A percentile compares a stretch with the other conserved stretches of the same genome.
phyloP scores from a whole-genome alignment of 1,140 invertebrate species.

The Metaphire vulgaris region DNA sequence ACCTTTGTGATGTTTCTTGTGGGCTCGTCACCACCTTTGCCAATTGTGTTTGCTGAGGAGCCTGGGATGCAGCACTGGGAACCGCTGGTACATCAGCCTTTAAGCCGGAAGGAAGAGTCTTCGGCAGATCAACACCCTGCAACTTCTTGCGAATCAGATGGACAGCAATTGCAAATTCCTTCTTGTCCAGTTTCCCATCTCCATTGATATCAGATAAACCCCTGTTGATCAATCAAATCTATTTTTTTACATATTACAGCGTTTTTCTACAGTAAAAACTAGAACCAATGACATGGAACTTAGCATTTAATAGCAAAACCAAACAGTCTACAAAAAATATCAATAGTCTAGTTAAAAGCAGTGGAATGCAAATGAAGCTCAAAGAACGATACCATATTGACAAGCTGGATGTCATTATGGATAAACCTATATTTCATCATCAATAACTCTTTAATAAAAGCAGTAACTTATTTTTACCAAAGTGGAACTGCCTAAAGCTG shows the following conservation, averaged over 20 bases:
- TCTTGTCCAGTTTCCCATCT: conserved; percentile 92
- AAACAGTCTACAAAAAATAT: neutral
- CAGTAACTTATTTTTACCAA: too few species aligned
- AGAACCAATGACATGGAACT: neutral
- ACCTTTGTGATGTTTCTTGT: neutral
- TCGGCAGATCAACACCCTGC: conserved; percentile 81
- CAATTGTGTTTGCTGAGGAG: too few species aligned
- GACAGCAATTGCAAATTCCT: conserved; percentile 95
- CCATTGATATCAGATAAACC: conserved; percentile 85
- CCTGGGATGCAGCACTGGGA: conserved; percentile 39
- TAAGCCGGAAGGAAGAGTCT: conserved; percentile 69
- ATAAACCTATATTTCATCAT: too few species aligned
- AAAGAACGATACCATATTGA: neutral
- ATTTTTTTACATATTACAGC: neutral
- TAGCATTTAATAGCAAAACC: neutral
- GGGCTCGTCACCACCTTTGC: neutral
- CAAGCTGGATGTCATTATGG: neutral
- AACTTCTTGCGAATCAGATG: conserved; percentile 89
- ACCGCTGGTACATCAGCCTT: conserved; percentile 42
- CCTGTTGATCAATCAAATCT: conserved; percentile 55
- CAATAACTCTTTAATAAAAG: too few species aligned
- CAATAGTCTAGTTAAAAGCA: neutral
- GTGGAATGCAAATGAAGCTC: neutral
- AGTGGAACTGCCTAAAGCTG: too few species aligned
- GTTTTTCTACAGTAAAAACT: neutral